Evolutionary conservation across 2,888 invertebrate species (phyloP), one percentile per base, ranked within the genome.

Genomic region (Polia nebulosa): DNA sequence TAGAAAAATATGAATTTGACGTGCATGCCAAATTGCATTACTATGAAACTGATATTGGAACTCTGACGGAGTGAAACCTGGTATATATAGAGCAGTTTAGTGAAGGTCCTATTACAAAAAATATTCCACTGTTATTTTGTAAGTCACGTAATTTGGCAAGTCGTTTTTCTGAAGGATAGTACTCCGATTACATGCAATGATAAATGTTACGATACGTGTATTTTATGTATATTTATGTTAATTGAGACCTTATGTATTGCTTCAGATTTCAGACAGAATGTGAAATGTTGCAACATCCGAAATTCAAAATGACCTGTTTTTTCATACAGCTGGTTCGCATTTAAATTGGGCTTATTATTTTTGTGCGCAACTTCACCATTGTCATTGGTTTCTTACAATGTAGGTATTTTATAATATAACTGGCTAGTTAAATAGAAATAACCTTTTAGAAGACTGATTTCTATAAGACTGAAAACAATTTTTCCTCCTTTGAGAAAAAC

Each of bases 211-310:
- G 57, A 68, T 75, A 74, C 51, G 49, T 58, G 55, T 49, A 65
- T 78, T 72, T 78, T 72, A 79, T 65, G 65, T 62, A 75, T 55
- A 78, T 75, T 72, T 75, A 82, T 78, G 66, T 45, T 75, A 84
- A 82, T 69, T 65, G 27, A 78, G 68, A 81, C 64, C 71, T 81
- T 69, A 61, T 62, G 32, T 61, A 72, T 69, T 83, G 72, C 73
- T 72, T 63, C 59, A 80, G 62, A 57, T 66, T 59, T 80, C 76
- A 76, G 57, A 51, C 49, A 25, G 60, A 66, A 60, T 62, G 52
- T 49, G 11, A 29, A 22, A 17, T 61, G 36, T 69, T 74, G 66
- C 55, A 66, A 68, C 17, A 63, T 34, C 17, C 45, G 29, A 52
- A 75, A 60, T 57, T 47, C 17, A 47, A 57, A 78, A 57, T n/a